These are phyloP conservation scores for Hassar affinis DNA, from an alignment of 2,113 vertebrate genomes.

Conservation along the genomic window DNA sequence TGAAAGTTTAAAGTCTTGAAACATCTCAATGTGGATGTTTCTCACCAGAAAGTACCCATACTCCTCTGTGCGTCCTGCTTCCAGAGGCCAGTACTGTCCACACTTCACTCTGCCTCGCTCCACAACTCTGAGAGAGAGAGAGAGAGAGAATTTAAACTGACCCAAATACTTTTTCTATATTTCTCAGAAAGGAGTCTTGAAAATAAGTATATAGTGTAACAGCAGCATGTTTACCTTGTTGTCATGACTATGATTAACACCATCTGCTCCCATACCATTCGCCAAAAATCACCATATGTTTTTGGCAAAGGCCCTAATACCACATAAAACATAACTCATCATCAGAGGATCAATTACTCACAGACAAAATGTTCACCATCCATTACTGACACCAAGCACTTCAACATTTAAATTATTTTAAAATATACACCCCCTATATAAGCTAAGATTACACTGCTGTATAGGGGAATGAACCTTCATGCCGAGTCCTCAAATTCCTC, in stretches of 20 bases:
- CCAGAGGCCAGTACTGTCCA: constrained; percentile 79
- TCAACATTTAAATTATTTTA: neutral
- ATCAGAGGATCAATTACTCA: neutral
- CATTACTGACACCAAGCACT: neutral
- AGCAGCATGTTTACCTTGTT: constrained; percentile 72
- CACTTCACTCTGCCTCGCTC: constrained; percentile 77
- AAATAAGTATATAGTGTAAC: neutral
- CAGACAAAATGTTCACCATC: neutral
- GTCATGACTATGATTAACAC: constrained; percentile 81
- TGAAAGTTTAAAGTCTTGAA: constrained; percentile 78
- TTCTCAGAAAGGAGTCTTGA: neutral
- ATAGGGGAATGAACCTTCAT: neutral
- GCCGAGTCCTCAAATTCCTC: neutral
- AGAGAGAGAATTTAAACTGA: constrained; percentile 1
- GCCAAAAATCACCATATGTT: constrained; percentile 79
- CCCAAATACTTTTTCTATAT: neutral
- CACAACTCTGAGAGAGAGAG: constrained; percentile 67
- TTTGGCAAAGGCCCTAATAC: constrained; percentile 77
- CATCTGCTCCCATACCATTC: constrained; percentile 81
- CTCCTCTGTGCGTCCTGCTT: constrained; percentile 71
- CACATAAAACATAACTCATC: neutral
- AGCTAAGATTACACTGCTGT: rapidly evolving
- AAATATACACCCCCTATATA: neutral
- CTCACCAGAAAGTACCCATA: constrained; percentile 71
- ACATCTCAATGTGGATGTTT: constrained; percentile 71